These are phyloP conservation scores for Microtus pennsylvanicus DNA, from an alignment of 2,113 vertebrate species.

Conservation along the genomic window DNA sequence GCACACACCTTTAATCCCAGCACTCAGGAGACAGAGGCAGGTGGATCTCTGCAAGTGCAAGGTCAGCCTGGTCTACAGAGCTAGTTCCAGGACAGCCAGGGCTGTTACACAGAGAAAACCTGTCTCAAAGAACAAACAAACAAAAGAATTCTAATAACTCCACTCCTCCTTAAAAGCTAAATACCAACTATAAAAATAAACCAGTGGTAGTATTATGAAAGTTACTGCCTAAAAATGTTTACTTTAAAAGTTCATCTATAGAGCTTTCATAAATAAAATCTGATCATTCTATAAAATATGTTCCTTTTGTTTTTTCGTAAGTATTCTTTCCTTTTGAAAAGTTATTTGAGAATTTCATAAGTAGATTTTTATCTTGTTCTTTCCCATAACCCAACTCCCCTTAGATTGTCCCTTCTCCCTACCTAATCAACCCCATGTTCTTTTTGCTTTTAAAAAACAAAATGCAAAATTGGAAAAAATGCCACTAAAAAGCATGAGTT, in stretches of 20 bases:
- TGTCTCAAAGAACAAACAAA: no score
- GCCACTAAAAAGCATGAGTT: neutral
- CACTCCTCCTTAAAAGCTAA: neutral
- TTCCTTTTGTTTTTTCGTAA: no score
- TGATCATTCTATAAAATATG: neutral
- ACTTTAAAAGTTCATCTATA: slow-evolving; percentile 10
- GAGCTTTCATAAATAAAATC: neutral
- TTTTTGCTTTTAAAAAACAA: neutral
- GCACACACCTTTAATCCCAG: no score
- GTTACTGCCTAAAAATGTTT: neutral
- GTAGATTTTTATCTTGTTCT: neutral
- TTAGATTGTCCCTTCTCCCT: neutral
- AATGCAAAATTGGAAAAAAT: neutral
- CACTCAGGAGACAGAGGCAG: no score
- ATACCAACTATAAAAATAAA: slow-evolving; percentile 9
- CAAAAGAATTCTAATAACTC: no score
- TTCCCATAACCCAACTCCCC: neutral
- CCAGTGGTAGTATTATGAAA: neutral
- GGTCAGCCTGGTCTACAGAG: no score
- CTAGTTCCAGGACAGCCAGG: no score
- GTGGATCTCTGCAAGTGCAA: no score
- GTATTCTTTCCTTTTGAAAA: neutral
- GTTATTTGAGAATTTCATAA: neutral
- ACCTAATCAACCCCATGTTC: neutral
- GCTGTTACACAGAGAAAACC: no score